These are phyloP conservation scores for Agapornis roseicollis DNA, from an alignment of 2,113 vertebrate species.

Conservation along the genomic window DNA sequence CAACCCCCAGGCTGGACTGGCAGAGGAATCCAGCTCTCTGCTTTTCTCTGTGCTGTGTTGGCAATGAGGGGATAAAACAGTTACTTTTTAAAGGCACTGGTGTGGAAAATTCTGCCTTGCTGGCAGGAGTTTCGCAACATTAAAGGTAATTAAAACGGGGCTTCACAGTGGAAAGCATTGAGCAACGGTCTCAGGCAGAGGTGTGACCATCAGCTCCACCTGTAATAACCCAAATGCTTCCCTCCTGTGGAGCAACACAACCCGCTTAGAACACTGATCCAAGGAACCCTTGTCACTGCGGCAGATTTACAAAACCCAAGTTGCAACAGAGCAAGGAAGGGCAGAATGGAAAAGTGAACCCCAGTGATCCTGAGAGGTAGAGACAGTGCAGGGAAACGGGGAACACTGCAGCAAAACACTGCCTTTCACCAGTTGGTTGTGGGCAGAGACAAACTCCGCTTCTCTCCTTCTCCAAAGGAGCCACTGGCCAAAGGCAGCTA, in stretches of 20 bases:
- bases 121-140: background rate
- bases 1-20: background rate
- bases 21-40: background rate
- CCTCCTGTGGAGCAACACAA: background rate
- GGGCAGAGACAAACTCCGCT: background rate
- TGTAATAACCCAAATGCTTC: background rate
- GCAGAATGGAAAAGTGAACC: background rate
- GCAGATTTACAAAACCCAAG: background rate
- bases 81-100: background rate
- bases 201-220: conserved; percentile 28
- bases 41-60: background rate
- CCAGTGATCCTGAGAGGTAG: background rate
- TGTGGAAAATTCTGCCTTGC: background rate
- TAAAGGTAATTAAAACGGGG: background rate
- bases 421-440: fast-evolving
- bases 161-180: background rate
- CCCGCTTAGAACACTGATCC: background rate
- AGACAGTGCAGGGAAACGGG: background rate
- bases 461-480: background rate
- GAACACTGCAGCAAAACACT: fast-evolving
- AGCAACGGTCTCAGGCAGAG: conserved; percentile 6
- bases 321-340: background rate
- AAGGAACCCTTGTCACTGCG: background rate
- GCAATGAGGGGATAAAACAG: background rate
- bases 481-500: background rate